Base-by-base conservation (phyloP, 2,888 invertebrate genomes). In the Stenchaetothrips biformis region DNA sequence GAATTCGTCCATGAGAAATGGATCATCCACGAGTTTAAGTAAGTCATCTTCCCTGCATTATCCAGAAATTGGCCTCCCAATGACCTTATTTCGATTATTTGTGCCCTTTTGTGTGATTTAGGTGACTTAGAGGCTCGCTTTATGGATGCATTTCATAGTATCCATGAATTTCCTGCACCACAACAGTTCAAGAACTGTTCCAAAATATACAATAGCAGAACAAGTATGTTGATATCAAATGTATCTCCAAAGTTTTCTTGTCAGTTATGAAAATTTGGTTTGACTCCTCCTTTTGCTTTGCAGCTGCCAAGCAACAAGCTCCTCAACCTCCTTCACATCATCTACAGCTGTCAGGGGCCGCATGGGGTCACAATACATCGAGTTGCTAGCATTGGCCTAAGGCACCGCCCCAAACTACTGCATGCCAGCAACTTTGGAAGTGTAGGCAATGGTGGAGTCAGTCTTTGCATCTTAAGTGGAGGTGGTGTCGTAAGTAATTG, bases 1-100 rank as follows among this genome's bases (percentile, higher is more conserved):
- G 53, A 87, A 88, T 82, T 87, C 88, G 9, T 88, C 88, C 2
- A 88, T 88, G 85, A 84, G 88, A 81, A 89, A 88, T 82, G 88
- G 87, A 48, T 78, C 80, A 25, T 79, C 81, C 49, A 77, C 67
- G 62, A 80, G 81, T 37, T 78, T 78, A 80, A 82, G 82, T 82
- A 79, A 81, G 81, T 82, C 37, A 53, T 59, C 25, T 3, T 79
- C 48, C 80, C 47, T 48, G n/a, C 11, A 21, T 78, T 77, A 13
- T 78, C 62, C 16, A 48, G n/a, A 13, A 16, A 21, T 48, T 80
- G 21, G n/a, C 47, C 27, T 78, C 67, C 16, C 77, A 21, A 67
- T 49, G 79, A 78, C 27, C 74, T 11, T 80, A n/a, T 59, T 53
- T 79, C 37, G 49, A 79, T 79, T 79, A 25, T 59, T 18, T 79